Evolutionary conservation across 92 coral and sea anemone species (phyloP), one percentile per base, ranked within the genome.

Genomic region (Heliopora coerulea): DNA sequence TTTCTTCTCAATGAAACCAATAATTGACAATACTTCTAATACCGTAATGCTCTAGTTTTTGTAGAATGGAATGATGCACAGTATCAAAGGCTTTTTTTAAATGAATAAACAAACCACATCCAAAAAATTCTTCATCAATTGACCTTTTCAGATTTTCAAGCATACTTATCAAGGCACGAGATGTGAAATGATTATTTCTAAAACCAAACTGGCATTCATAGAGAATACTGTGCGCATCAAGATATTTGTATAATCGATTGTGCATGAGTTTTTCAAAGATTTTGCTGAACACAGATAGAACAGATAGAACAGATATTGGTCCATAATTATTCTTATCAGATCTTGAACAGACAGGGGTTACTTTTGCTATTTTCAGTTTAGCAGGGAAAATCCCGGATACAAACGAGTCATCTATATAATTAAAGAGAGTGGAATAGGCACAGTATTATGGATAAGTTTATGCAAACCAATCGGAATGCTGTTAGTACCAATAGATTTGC

Each of bases 41-140:
- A 37, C 42, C 42, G 10, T 37, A 37, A 37, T 4, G 11, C 11
- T 4, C 56, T 9, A 48, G 49, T 30, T 78, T 65, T 23, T 59
- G 19, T 41, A 79, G 56, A 50, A 61, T 80, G 6, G 74, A 32
- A 49, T 81, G 74, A 48, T 80, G 33, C 31, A 79, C 83, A n/a
- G 76, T 78, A 34, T 65, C 65, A 65, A 78, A 65, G 10, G 82
- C 76, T 68, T 68, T 79, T 60, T 80, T 61, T 18, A 73, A 34
- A 26, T 72, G 66, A 25, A 73, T 62, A 72, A 80, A 80, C 18
- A 60, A 26, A 29, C 79, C 84, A 80, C 73, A 80, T 2, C 79
- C 73, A 61, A 70, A 80, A 17, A 21, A 4, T 41, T 42, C 34
- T 59, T 70, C 40, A 50, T 72, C 79, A 17, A 80, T 33, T 11